These are phyloP conservation scores for Zaprionus kolodkinae DNA, from an alignment of 1,140 invertebrate genomes.

Conservation along the genomic window DNA sequence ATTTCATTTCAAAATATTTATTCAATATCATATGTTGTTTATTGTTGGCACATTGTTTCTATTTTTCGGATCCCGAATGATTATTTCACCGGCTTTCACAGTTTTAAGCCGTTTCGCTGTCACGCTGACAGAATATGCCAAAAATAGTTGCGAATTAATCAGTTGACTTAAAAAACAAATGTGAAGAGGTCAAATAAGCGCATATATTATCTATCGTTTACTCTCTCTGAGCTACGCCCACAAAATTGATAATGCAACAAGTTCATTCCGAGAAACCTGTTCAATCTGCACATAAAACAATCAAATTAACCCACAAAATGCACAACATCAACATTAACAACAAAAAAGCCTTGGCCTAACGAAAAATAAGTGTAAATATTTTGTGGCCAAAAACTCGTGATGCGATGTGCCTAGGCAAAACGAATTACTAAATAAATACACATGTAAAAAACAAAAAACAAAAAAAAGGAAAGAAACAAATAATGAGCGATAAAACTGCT, in stretches of 20 bases:
- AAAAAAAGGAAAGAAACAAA: not conserved
- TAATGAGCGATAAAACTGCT: conserved; percentile 18
- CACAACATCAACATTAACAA: conserved; percentile 2
- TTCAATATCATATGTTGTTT: not conserved
- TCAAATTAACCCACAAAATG: conserved; percentile 51
- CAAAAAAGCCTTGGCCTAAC: conserved; percentile 50
- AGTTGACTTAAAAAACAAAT: not conserved
- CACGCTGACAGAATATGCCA: conserved; percentile 25
- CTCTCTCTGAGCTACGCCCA: not conserved
- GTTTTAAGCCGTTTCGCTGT: conserved; percentile 6
- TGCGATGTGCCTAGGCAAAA: conserved; percentile 12
- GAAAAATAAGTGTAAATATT: conserved; percentile 18
- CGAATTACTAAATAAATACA: conserved; percentile 4
- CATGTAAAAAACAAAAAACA: not conserved
- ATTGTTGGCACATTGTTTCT: not conserved
- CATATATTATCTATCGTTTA: not conserved
- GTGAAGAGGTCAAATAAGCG: not conserved
- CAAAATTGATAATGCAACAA: conserved; percentile 24
- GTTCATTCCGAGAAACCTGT: conserved; percentile 42
- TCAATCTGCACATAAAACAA: conserved; percentile 39
- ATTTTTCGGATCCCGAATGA: not conserved
- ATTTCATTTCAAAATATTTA: not conserved
- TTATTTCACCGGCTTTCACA: conserved; percentile 40
- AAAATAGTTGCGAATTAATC: conserved; percentile 44
- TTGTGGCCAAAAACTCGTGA: conserved; percentile 34